Evolutionary conservation across 2,888 invertebrate genomes (phyloP).

Genomic region (Hipparchia sbordonii): DNA sequence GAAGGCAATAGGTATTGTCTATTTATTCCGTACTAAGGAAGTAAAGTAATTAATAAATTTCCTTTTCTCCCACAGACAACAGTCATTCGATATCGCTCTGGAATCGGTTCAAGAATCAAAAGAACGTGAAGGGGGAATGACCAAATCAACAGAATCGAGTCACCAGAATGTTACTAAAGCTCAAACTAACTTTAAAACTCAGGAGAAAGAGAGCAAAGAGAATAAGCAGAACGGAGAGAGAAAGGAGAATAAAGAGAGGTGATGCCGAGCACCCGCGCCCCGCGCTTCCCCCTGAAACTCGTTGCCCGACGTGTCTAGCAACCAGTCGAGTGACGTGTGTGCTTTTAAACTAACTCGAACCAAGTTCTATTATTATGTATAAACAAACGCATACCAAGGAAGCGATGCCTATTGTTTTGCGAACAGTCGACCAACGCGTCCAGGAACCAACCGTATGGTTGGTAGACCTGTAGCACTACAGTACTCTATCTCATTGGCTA

Average conservation of each 20-base stretch:
- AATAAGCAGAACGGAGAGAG: slow-evolving; percentile 29
- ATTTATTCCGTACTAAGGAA: too few relatives aligned
- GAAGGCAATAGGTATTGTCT: too few relatives aligned
- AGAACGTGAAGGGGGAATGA: slow-evolving; percentile 45
- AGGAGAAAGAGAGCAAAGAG: slow-evolving; percentile 24
- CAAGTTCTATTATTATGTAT: neutral
- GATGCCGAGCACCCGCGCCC: slow-evolving; percentile 45
- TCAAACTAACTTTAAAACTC: slow-evolving; percentile 7
- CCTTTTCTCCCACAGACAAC: slow-evolving; percentile 55
- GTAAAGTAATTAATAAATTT: neutral
- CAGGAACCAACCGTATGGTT: neutral
- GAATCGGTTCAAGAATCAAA: slow-evolving; percentile 69
- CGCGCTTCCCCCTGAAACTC: slow-evolving; percentile 40
- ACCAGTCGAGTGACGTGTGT: neutral
- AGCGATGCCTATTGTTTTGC: too few relatives aligned
- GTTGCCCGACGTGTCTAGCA: neutral
- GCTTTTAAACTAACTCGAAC: neutral
- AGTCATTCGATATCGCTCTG: slow-evolving; percentile 70
- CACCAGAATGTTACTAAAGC: slow-evolving; percentile 16
- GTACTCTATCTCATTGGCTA: too few relatives aligned
- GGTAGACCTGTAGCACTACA: neutral
- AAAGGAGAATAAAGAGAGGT: slow-evolving; percentile 40
- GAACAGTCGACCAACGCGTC: too few relatives aligned
- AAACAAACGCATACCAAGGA: too few relatives aligned
- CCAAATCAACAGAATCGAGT: slow-evolving; percentile 38